Base-by-base conservation (phyloP, 2,113 vertebrate species). In the Rhinichthys klamathensis region DNA sequence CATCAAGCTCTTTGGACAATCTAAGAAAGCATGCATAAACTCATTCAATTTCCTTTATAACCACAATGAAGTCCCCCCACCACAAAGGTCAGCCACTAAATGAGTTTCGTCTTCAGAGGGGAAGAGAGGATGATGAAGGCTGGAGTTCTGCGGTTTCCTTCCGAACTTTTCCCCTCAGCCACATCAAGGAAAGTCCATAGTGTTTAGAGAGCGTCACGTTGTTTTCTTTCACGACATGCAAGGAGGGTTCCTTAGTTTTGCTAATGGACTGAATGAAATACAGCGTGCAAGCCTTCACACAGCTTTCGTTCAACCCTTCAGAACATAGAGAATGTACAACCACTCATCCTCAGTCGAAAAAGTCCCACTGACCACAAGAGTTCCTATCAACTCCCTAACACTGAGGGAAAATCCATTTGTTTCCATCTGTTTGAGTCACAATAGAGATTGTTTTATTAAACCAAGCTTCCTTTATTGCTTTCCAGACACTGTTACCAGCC, bases 81-180 rank as follows among this genome's bases (percentile, higher is more conserved):
- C 86, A 83, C 77, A 85, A 82, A 82, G 86, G 82, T 69, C 58
- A n/a, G 85, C 91, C 90, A 56, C 90, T 86, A 88, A 89, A 92
- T 51, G 77, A 88, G 89, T 87, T 88, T 89, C 87, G 92, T 90
- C 90, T 92, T 88, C 84, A 86, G 84, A 80, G 85, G 10, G 76
- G 72, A 10, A 87, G 16, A 74, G 60, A 63, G 54, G 78, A 83
- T 38, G 49, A 73, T 75, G 84, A 87, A 80, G 67, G 60, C 76
- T 69, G 46, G 27, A 82, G 77, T 13, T 13, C 80, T 85, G 83
- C 18, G 83, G 87, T 88, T 88, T 87, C 58, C 76, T 70, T 54
- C n/a, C 54, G 54, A 84, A 89, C 83, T 84, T 85, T 89, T 86
- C 82, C 86, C 87, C 90, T 86, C 18, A 9, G 63, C 83, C 84